Evolutionary conservation across 2,113 vertebrate species (phyloP).

Genomic region (Marcusenius ussheri): DNA sequence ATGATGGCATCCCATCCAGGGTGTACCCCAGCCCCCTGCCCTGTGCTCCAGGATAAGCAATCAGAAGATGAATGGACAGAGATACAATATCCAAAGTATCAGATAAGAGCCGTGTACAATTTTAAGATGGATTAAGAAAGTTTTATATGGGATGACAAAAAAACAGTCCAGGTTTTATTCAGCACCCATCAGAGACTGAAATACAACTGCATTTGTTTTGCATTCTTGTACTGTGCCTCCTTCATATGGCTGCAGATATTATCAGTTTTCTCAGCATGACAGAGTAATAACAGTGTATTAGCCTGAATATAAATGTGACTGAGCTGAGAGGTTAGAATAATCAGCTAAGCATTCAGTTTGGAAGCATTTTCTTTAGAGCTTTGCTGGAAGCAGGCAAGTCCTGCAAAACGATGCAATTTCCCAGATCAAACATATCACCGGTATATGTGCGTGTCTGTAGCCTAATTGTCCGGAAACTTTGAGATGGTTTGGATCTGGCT

Average conservation of each 20-base stretch:
- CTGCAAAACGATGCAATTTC: conserved; percentile 8
- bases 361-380: background rate
- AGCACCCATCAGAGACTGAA: background rate
- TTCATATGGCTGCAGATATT: background rate
- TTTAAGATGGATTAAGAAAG: background rate
- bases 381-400: background rate
- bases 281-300: background rate
- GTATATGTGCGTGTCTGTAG: background rate
- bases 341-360: conserved; percentile 2
- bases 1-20: background rate
- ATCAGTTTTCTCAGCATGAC: background rate
- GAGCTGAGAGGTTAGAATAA: background rate
- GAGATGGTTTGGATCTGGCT: background rate
- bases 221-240: too few species aligned
- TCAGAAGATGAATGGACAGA: background rate
- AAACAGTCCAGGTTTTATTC: background rate
- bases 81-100: background rate
- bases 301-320: background rate
- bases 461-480: too few species aligned
- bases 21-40: background rate
- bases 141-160: background rate
- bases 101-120: background rate
- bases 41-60: background rate
- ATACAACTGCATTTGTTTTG: background rate
- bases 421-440: background rate